Evolutionary conservation across 2,113 vertebrate species (phyloP), one percentile per base, ranked within the genome.

Genomic region (Paramormyrops kingsleyae): DNA sequence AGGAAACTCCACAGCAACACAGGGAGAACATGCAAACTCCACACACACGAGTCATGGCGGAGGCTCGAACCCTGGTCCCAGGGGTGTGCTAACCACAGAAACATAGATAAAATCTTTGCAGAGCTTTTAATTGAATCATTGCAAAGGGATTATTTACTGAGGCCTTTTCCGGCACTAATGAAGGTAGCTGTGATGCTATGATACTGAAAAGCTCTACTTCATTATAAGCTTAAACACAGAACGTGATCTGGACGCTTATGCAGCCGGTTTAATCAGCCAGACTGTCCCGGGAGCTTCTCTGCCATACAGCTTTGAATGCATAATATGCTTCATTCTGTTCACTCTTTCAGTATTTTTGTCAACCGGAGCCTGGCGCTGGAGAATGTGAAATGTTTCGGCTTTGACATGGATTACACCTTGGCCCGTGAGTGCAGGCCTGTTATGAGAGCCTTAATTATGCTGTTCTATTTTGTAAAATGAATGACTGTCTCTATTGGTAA

Each of bases 391-490:
- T 98, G 97, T 92, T 98, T 97, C 15, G 96, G 97, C 89, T 98
- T 99, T 0, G 96, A 99, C 92, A 97, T 97, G 97, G 97, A 97
- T 93, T 97, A 97, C 91, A 97, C 97, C 0, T 91, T 97, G 91
- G 97, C 97, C n/a, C 93, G 97, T 97, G 93, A 87, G 93, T 92
- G n/a, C 13, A 17, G 80, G 80, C 5, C 24, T 66, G 46, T 53
- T 49, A 87, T 39, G 13, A 27, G 2, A 8, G 21, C 0, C 74
- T 19, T 8, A n/a, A 27, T 49, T 47, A 66, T 47, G 46, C 42
- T 49, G 12, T 70, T 74, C 15, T 39, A 19, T 39, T 77, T 31
- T 35, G 12, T 77, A 77, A 77, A 77, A 77, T 77, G 31, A 77
- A 77, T 77, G 10, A 74, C 42, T 88, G 5, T 49, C 44, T 17